Percentiles rank a stretch among this genome's conserved stretches.
phyloP scores from a whole-genome alignment of 2,797 vertebrate species.

The Dendrocincla fuliginosa region DNA sequence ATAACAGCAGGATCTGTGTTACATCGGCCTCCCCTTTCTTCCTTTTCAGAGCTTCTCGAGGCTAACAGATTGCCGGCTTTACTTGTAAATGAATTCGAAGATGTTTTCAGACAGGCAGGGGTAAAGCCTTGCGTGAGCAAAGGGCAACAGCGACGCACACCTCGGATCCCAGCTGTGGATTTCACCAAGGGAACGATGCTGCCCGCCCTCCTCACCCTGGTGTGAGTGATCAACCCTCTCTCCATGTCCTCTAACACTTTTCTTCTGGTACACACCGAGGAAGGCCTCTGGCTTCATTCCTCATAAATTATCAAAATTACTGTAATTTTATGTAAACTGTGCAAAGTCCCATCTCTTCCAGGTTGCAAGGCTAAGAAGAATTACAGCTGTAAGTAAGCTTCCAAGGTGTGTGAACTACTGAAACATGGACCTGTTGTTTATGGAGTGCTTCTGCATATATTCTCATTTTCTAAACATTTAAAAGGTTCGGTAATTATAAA shows the following conservation, averaged over 20 bases:
- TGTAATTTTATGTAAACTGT: too few species aligned
- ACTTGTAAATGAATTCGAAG: accelerated
- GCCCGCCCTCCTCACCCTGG: accelerated
- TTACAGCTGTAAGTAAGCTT: accelerated
- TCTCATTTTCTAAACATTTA: background rate
- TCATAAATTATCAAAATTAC: accelerated
- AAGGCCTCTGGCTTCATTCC: background rate
- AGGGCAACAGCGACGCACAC: too few species aligned
- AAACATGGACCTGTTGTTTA: accelerated
- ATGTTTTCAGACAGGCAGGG: background rate
- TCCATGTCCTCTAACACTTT: accelerated
- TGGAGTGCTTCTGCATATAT: too few species aligned
- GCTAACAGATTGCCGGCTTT: accelerated
- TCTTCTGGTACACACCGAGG: accelerated
- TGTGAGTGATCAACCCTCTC: too few species aligned
- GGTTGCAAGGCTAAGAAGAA: background rate
- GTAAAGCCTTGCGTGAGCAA: background rate
- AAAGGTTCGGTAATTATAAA: background rate
- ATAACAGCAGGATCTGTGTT: accelerated
- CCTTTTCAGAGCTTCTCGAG: background rate
- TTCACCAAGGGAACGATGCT: accelerated
- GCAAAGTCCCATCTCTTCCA: background rate
- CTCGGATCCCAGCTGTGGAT: accelerated
- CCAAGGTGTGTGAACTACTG: background rate
- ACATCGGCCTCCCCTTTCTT: accelerated